These are phyloP conservation scores for Odontocerum albicorne DNA, from an alignment of 2,888 invertebrate species.

Conservation along the genomic window DNA sequence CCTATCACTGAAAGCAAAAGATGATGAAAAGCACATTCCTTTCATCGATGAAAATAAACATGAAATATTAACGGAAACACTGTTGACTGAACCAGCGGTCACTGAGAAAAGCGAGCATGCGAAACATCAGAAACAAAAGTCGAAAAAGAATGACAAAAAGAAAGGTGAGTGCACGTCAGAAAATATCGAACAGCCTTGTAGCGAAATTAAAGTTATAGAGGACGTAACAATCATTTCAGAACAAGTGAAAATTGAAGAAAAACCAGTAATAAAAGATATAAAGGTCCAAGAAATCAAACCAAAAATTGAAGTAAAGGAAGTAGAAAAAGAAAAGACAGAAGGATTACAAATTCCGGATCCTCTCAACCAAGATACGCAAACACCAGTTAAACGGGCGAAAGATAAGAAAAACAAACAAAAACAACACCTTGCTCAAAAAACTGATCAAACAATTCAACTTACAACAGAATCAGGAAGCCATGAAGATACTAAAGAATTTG, in stretches of 20 bases:
- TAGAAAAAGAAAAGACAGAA: constrained; percentile 7
- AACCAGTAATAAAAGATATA: no score
- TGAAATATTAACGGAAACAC: no score
- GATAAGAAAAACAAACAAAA: constrained; percentile 32
- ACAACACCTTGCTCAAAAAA: constrained; percentile 1
- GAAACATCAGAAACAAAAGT: constrained; percentile 19
- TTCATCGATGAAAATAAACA: no score
- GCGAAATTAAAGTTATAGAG: no score
- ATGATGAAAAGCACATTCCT: no score
- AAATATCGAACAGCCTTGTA: no score
- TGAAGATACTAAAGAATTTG: background rate
- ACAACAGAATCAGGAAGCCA: background rate
- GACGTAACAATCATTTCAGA: no score
- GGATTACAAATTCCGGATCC: background rate
- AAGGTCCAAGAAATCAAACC: background rate
- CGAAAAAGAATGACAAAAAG: constrained; percentile 22
- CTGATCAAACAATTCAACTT: background rate
- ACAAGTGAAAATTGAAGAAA: no score
- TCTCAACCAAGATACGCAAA: constrained; percentile 15
- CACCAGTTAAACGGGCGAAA: constrained; percentile 25
- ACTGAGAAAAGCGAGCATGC: background rate
- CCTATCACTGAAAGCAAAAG: no score
- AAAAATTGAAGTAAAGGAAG: constrained; percentile 2
- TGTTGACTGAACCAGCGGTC: no score
- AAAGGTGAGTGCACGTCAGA: constrained; percentile 4